Conservation (phyloP, 2,888 invertebrate genomes). For the Ommatoiulus sabulosus region DNA sequence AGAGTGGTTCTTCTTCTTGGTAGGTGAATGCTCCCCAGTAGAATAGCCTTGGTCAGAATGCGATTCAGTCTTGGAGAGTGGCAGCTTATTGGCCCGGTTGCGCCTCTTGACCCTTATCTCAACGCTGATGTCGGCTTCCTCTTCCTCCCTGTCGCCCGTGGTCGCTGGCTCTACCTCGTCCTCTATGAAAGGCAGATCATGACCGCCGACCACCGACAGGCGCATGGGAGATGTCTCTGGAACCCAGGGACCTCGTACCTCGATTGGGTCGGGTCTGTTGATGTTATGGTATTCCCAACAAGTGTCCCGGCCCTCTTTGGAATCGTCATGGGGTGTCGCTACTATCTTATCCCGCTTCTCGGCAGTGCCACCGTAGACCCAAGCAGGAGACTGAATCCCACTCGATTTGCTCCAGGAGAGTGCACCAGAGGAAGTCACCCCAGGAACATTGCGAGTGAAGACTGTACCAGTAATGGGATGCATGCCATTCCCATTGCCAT, state of each 20-base stretch:
- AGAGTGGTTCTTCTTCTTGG: constrained; percentile 50
- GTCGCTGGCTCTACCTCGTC: neutral
- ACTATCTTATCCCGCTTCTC: neutral
- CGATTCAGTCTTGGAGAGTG: neutral
- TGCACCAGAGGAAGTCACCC: neutral
- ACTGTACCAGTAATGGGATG: neutral
- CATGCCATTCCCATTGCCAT: neutral
- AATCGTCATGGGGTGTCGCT: neutral
- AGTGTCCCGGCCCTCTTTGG: constrained; percentile 54
- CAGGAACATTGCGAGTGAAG: neutral
- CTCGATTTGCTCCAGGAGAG: neutral
- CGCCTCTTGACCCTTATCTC: neutral
- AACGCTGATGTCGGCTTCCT: neutral
- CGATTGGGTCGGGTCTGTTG: neutral
- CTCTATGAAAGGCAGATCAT: constrained; percentile 52
- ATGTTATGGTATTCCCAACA: constrained; percentile 53
- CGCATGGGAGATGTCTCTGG: constrained; percentile 27
- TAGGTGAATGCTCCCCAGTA: constrained; percentile 36
- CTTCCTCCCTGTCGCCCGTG: neutral
- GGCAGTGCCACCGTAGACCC: constrained; percentile 54
- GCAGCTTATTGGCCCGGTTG: neutral
- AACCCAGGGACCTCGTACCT: neutral
- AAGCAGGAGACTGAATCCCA: constrained; percentile 9
- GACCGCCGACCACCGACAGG: neutral
- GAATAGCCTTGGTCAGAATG: constrained; percentile 49